These are phyloP conservation scores for Sebastes kiyomatsui DNA, from an alignment of 2,797 vertebrate species.

Conservation along the genomic window DNA sequence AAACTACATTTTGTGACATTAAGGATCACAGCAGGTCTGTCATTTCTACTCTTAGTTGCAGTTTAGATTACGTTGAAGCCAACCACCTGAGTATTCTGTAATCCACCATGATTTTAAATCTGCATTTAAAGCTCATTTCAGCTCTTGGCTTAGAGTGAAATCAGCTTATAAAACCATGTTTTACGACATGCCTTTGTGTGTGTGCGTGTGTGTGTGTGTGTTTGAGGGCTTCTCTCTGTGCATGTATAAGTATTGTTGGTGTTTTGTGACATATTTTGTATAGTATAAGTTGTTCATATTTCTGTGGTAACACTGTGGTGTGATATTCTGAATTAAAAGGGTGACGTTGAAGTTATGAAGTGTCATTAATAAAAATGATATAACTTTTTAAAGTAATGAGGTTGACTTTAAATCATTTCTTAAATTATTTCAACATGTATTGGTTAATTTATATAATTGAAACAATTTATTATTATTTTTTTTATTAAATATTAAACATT, in stretches of 20 bases:
- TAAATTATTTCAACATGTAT: neutral
- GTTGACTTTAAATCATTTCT: neutral
- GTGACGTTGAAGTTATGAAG: neutral
- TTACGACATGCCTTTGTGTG: constrained; percentile 34
- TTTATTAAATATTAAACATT: neutral
- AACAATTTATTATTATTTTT: neutral
- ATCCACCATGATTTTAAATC: constrained; percentile 63
- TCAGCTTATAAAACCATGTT: constrained; percentile 63
- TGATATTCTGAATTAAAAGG: neutral
- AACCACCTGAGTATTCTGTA: constrained; percentile 54
- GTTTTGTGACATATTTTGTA: neutral
- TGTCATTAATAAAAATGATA: neutral
- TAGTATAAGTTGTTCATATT: neutral
- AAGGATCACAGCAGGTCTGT: neutral
- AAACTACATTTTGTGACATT: neutral
- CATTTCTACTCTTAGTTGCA: constrained; percentile 9
- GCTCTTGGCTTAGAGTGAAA: constrained; percentile 65
- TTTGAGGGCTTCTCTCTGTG: neutral
- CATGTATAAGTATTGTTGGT: neutral
- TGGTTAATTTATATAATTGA: neutral
- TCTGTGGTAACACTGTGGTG: neutral
- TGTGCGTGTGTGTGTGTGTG: neutral
- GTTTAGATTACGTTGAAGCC: constrained; percentile 30
- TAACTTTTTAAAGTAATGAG: neutral
- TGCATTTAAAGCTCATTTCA: constrained; percentile 64